These are phyloP conservation scores for Lasioglossum lativentre DNA, from an alignment of 2,888 invertebrate genomes.

Conservation along the genomic window DNA sequence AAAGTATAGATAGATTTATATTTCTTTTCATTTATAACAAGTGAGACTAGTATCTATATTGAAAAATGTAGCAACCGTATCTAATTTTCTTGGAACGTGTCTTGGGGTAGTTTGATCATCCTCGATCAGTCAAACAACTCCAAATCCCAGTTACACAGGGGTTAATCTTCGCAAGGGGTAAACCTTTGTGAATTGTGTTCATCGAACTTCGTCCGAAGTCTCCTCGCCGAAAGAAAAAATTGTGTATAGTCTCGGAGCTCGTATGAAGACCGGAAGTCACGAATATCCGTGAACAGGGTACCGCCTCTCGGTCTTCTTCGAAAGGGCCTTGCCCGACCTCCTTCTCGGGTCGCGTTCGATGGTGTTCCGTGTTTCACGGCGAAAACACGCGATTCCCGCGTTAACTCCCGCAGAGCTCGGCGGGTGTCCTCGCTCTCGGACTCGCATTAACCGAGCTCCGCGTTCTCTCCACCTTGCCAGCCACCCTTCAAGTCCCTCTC, in stretches of 20 bases:
- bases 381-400: constrained; percentile 83
- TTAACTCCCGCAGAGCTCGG: constrained; percentile 82
- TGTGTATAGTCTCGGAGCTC: neutral
- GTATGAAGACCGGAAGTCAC: constrained; percentile 47
- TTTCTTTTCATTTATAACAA: neutral
- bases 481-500: constrained; percentile 35
- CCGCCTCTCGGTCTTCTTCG: constrained; percentile 25
- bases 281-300: constrained; percentile 35
- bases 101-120: neutral
- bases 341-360: constrained; percentile 45
- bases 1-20: neutral
- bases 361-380: constrained; percentile 64
- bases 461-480: constrained; percentile 45
- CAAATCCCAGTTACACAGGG: neutral
- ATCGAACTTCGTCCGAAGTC: too few species aligned
- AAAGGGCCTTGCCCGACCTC: constrained; percentile 26
- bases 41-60: too few species aligned
- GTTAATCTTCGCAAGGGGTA: neutral
- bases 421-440: constrained; percentile 81
- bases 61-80: neutral
- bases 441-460: constrained; percentile 79
- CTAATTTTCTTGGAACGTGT: neutral
- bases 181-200: neutral
- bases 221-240: neutral
- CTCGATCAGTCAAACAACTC: neutral